Evolutionary conservation across 2,888 invertebrate genomes (phyloP), one percentile per base, ranked within the genome.

Genomic region (Himalopsyche kuldschensis): DNA sequence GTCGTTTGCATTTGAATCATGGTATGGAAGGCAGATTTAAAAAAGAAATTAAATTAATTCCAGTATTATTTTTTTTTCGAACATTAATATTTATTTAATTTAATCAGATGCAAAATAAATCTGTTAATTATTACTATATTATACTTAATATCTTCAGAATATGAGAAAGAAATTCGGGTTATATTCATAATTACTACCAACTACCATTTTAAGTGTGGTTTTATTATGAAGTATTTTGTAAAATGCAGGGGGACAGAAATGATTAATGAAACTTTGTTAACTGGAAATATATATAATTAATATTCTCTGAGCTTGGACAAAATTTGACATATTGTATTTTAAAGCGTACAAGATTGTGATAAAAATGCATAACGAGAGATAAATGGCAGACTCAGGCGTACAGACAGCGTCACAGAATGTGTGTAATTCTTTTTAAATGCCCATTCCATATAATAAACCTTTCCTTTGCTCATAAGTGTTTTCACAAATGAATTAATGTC

Each of bases 321-420:
- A 63, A 20, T 55, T 55, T 55, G 55, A 55, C 55, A 69, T 69
- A 27, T 27, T 30, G 15, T 20, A 27, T 20, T 69, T 69, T 27
- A 69, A 69, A 27, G 69, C 69, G 69, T 69, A 69, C 24, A 69
- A 69, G 78, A 55, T 46, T 48, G 75, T 10, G 46, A 48, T 30
- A 48, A 46, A 79, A 83, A 32, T 80, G 83, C 81, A 79, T 80
- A 80, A 48, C 75, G 82, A 78, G 77, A 82, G 84, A 84, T 84
- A 82, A 80, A 84, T 82, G 78, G 82, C 78, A 27, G 30, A 24
- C 69, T 17, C 69, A 31, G 30, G 32, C 30, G 11, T 69, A 47
- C 78, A 84, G 84, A 84, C 84, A 47, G 84, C 84, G 84, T 76
- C 69, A 79, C 79, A 84, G 84, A 82, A 84, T 84, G 79, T 48